Base-by-base conservation (phyloP, 1,140 invertebrate species). In the Luehdorfia chinensis region DNA sequence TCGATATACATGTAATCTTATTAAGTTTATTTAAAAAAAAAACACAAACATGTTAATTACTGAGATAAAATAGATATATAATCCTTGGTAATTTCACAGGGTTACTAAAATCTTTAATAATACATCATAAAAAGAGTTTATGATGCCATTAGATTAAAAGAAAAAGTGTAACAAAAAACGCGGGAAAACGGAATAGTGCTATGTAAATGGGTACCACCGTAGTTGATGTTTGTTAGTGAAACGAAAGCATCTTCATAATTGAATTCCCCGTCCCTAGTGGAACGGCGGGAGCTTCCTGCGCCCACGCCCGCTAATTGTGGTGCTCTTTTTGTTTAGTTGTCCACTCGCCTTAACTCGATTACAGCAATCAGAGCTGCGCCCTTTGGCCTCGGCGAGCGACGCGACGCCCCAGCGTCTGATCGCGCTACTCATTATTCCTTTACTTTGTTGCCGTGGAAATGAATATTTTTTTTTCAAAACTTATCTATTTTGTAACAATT, bases 241-340 rank as follows among this genome's bases (percentile, higher is more conserved):
- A 63, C 18, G 31, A 50, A 57, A 67, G 62, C 50, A 49, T 55
- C 54, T 61, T 54, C 56, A 51, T 80, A 77, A 76, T 75, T 78
- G 67, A 64, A 70, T 77, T 74, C 59, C 48, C 50, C 57, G 45
- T 50, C 66, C 50, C 75, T 66, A 64, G 64, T 55, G 58, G 52
- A 59, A 61, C 64, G 71, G 66, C 72, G 73, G 70, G 58, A 71
- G 61, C 77, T 69, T 80, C 75, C 76, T 73, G 67, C 76, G 68
- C 81, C 79, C 75, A 83, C 81, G 25, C 32, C 27, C 54, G 55
- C 48, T 85, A 85, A 85, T 83, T 80, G 76, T 66, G 52, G 51
- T 62, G 57, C 66, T 84, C 81, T 79, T 85, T 85, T 84, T 85
- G 79, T 84, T 83, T 81, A 70, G 58, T 62, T 62, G 69, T 65